Conservation (phyloP, 2,888 invertebrate genomes). For the Meteorus cinctellus region DNA sequence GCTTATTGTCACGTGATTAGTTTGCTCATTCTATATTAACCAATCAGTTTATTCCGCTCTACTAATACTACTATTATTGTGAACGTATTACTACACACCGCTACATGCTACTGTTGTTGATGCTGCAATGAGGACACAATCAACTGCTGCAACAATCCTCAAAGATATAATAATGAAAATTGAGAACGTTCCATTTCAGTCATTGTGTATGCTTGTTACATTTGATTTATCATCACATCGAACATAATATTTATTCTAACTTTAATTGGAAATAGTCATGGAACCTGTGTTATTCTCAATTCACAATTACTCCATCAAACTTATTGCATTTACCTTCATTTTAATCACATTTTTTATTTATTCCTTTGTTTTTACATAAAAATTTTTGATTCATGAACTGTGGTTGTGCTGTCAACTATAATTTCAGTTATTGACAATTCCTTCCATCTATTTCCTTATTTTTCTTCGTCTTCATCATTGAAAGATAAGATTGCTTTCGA, state of each 20-base stretch:
- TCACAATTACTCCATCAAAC: too few relatives aligned
- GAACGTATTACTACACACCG: too few relatives aligned
- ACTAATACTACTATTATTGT: background rate
- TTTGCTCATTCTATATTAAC: constrained; percentile 24
- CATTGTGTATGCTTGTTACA: background rate
- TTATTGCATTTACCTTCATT: background rate
- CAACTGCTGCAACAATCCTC: constrained; percentile 53
- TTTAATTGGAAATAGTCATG: background rate
- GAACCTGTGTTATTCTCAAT: too few relatives aligned
- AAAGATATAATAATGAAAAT: constrained; percentile 21
- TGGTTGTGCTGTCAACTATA: too few relatives aligned
- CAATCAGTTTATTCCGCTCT: constrained; percentile 23
- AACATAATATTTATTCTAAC: background rate
- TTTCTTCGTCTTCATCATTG: constrained; percentile 65
- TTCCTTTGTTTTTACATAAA: background rate
- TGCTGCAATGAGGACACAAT: constrained; percentile 23
- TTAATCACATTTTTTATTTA: background rate
- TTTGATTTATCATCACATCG: background rate
- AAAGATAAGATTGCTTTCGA: constrained; percentile 66
- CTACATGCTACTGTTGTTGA: background rate
- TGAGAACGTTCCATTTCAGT: background rate
- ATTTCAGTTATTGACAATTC: constrained; percentile 18
- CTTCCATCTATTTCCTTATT: constrained; percentile 8
- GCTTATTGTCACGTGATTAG: constrained; percentile 46
- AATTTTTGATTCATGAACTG: background rate